Conservation (phyloP, 2,113 vertebrate species). For the Solea senegalensis region DNA sequence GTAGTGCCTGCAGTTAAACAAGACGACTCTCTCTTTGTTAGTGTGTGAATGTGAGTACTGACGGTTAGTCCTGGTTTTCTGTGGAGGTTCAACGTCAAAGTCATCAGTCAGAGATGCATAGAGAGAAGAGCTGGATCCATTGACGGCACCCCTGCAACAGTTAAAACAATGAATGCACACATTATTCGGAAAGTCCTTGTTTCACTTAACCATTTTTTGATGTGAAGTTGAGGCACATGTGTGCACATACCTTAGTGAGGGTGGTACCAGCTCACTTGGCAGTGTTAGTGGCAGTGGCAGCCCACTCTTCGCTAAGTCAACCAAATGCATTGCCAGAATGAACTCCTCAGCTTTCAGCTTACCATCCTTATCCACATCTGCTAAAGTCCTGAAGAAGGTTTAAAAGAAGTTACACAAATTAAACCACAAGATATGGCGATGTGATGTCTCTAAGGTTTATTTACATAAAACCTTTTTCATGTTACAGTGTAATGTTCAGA, state of each 20-base stretch:
- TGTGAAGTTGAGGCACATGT: not conserved
- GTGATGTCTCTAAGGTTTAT: not conserved
- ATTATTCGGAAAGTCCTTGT: not conserved
- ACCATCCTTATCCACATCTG: conserved; percentile 94
- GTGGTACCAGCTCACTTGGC: conserved; percentile 89
- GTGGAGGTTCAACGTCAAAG: conserved; percentile 82
- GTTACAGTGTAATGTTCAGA: no score
- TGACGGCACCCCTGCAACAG: conserved; percentile 74
- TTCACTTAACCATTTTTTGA: not conserved
- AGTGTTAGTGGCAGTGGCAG: conserved; percentile 89
- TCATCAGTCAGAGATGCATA: conserved; percentile 86
- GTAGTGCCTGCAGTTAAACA: no score
- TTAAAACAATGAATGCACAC: not conserved
- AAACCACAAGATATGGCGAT: not conserved
- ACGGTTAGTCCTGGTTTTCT: conserved; percentile 84
- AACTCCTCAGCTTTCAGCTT: conserved; percentile 97
- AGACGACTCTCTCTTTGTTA: not conserved
- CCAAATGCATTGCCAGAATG: conserved; percentile 96
- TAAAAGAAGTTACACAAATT: not conserved
- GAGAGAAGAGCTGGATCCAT: conserved; percentile 84
- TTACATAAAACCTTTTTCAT: not conserved
- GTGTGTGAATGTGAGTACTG: conserved; percentile 32
- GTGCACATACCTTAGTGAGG: conserved; percentile 84
- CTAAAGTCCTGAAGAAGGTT: conserved; percentile 84
- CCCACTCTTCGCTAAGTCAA: conserved; percentile 90